A percentile compares a stretch with the other conserved stretches of the same genome.
Evolutionary conservation across 1,140 invertebrate species (phyloP).

Genomic region (Prorops nasuta): DNA sequence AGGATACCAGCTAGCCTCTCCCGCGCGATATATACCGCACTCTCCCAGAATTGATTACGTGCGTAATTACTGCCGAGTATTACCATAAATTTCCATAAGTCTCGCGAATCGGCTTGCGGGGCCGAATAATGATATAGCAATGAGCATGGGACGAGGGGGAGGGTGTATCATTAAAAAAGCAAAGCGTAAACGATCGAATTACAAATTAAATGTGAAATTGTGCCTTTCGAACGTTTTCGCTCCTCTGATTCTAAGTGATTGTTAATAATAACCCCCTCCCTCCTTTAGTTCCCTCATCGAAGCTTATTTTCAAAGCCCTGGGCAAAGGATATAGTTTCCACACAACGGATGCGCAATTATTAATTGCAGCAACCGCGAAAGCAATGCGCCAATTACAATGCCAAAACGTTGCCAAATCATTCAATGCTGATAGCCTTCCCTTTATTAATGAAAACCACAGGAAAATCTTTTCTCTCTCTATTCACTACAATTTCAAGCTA

Average conservation of each 20-base stretch:
- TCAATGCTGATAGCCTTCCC: conserved; percentile 13
- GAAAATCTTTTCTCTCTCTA: no score
- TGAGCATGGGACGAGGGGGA: not conserved
- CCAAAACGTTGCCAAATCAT: conserved; percentile 21
- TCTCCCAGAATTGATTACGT: conserved; percentile 32
- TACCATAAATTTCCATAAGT: conserved; percentile 32
- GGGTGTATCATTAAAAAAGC: not conserved
- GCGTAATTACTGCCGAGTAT: conserved; percentile 25
- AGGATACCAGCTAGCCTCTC: no score
- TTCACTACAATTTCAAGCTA: no score
- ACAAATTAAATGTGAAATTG: conserved; percentile 28
- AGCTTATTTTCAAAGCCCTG: no score
- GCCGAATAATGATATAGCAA: not conserved
- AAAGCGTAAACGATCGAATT: conserved; percentile 18
- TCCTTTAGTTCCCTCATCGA: no score
- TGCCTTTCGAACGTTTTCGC: no score
- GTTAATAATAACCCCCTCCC: no score
- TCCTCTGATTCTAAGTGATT: no score
- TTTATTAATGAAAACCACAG: no score
- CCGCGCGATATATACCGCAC: no score
- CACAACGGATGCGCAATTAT: conserved; percentile 24
- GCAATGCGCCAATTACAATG: conserved; percentile 3
- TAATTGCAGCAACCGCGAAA: conserved; percentile 25
- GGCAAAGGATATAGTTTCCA: conserved; percentile 15
- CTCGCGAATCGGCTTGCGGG: not conserved